These are phyloP conservation scores for Erithacus rubecula DNA, from an alignment of 2,797 vertebrate species.

Conservation along the genomic window DNA sequence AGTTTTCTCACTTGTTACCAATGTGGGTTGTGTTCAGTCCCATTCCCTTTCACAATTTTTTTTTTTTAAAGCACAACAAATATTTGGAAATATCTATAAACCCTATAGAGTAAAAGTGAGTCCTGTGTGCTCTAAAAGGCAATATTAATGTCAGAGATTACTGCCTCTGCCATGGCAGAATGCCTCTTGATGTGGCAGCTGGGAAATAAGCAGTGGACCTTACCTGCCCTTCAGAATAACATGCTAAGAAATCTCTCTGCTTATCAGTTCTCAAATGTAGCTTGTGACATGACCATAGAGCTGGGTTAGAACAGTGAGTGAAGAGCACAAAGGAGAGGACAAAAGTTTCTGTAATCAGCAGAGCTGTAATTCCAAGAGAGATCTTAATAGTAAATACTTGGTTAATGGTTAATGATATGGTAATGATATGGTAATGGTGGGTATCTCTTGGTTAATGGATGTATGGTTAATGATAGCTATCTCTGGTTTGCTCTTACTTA, in stretches of 20 bases:
- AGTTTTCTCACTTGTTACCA: background rate
- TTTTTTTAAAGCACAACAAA: background rate
- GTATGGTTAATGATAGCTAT: background rate
- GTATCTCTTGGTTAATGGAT: background rate
- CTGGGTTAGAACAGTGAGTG: background rate
- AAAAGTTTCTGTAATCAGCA: background rate
- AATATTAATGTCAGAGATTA: background rate
- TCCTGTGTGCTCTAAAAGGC: background rate
- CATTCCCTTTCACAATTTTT: background rate
- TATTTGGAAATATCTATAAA: background rate
- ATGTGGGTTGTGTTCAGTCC: background rate
- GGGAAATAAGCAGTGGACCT: background rate
- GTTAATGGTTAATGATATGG: background rate
- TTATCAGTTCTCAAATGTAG: background rate
- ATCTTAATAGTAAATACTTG: background rate
- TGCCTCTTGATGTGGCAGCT: background rate
- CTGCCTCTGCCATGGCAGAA: accelerated
- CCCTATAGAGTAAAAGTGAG: background rate
- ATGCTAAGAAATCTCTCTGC: background rate
- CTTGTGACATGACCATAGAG: accelerated
- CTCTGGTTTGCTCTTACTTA: background rate
- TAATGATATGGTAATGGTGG: background rate
- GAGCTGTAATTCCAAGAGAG: background rate
- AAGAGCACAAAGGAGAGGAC: background rate
- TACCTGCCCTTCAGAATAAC: background rate